Base-by-base conservation (phyloP, 2,888 invertebrate genomes). In the Melinaea menophilus region DNA sequence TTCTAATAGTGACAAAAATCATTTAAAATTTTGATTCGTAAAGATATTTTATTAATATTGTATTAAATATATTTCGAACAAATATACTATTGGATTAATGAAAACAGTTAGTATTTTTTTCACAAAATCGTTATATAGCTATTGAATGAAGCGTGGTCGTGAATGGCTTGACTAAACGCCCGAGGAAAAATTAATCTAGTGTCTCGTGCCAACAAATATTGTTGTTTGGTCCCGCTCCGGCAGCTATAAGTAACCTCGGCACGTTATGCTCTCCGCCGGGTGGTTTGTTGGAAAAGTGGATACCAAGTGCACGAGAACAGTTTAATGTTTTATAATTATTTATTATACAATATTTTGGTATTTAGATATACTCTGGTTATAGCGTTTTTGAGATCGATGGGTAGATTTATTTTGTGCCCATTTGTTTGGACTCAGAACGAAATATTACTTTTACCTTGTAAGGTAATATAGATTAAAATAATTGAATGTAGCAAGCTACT, bases 101-200 rank as follows among this genome's bases (percentile, higher is more conserved):
- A 22, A 22, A 22, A 22, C 22, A 22, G 22, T 22, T 22, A 22
- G 22, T 22, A 22, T 22, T 22, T 22, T 22, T 22, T 22, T 22
- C 1, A 22, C 9, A 41, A 41, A 41, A 1, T 9, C 9, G 9
- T 9, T 9, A 41, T 41, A 9, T 41, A 37, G 2, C 7, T 41
- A 41, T 41, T 41, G 41, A 41, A 41, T 41, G 41, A 41, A 1
- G 7, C 9, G 65, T 61, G 66, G 48, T 63, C 64, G 63, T 68
- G 70, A 68, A 71, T 69, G 63, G 73, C 74, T 75, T 67, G 72
- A 79, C 80, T 78, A 82, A 86, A 82, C 79, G 83, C 83, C 83
- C 70, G 78, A 76, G 82, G 85, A 86, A 86, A 88, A 88, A 86
- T 85, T 86, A 87, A 88, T 87, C 84, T 85, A 80, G 81, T 83